Base-by-base conservation (phyloP, 1,140 invertebrate species). In the Diabrotica undecimpunctata region DNA sequence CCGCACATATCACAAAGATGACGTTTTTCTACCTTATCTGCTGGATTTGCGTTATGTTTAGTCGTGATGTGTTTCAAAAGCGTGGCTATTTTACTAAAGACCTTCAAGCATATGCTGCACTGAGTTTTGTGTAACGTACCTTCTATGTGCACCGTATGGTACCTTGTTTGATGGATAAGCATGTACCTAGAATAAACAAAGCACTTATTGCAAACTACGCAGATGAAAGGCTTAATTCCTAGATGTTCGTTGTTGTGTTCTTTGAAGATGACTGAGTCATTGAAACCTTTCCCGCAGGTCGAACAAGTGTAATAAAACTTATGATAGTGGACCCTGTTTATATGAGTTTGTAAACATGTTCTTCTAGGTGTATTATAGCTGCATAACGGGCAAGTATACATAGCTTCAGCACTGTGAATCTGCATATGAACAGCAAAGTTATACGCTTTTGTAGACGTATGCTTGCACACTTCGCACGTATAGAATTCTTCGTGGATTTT, bases 171-270 rank as follows among this genome's bases (percentile, higher is more conserved):
- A 65, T 38, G 80, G 14, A 50, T 79, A 73, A 54, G 71, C 76
- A 59, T 76, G 75, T 68, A 77, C 76, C 79, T 55, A 9, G 77
- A 86, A 66, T 70, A 72, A 36, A 69, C 67, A 50, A 68, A 89
- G 3, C 79, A 78, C 60, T 85, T 84, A 2, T 83, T 81, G 70
- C 88, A 90, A 4, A 86, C 79, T 55, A 84, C 83, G 69, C 89
- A 90, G 36, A 78, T 77, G 69, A 86, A 86, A 0, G 87, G 85
- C 71, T 86, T 84, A 70, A 91, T 89, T 0, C 90, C 87, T 0
- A 85, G 85, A 9, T 90, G 82, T 5, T 86, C 87, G 70, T 88
- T 85, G 66, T 85, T 79, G 60, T 89, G 87, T 68, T 87, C 85
- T 41, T 70, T 75, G 59, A 64, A 75, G 7, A 74, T 66, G 11